Conservation (phyloP, 1,140 invertebrate species). For the Saccostrea echinata region DNA sequence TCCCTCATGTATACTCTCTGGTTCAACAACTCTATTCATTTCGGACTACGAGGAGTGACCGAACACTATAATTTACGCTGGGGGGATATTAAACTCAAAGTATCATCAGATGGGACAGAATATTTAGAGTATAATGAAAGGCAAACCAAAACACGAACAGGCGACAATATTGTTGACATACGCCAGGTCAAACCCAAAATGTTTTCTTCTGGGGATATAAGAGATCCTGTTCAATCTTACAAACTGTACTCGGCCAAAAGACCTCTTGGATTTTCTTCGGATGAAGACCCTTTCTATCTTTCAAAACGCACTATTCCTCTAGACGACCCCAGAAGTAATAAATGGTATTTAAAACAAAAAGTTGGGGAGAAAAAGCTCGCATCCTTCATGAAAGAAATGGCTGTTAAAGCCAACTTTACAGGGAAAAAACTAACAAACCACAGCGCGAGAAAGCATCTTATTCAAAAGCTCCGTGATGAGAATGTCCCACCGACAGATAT, state of each 20-base stretch:
- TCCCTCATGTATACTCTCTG: too few relatives aligned
- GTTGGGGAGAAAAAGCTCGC: neutral
- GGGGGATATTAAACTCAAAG: too few relatives aligned
- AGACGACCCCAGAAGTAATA: neutral
- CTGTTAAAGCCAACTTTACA: neutral
- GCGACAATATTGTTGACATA: neutral
- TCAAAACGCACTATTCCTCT: neutral
- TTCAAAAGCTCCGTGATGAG: slow-evolving; percentile 23
- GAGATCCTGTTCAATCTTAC: neutral
- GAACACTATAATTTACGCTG: too few relatives aligned
- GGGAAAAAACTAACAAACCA: slow-evolving; percentile 32
- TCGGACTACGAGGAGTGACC: too few relatives aligned
- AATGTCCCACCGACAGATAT: slow-evolving; percentile 23
- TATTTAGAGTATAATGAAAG: too few relatives aligned
- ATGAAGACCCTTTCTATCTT: neutral
- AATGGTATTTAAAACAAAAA: neutral
- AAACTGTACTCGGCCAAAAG: neutral
- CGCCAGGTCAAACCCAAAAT: neutral
- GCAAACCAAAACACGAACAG: too few relatives aligned
- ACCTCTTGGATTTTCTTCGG: neutral
- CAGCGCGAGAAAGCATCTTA: slow-evolving; percentile 36
- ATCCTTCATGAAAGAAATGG: neutral
- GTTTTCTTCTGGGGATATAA: neutral
- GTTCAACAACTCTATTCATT: too few relatives aligned
- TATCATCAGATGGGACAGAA: too few relatives aligned